Conservation (phyloP, 2,888 invertebrate genomes). For the Gonocerus acuteangulatus region DNA sequence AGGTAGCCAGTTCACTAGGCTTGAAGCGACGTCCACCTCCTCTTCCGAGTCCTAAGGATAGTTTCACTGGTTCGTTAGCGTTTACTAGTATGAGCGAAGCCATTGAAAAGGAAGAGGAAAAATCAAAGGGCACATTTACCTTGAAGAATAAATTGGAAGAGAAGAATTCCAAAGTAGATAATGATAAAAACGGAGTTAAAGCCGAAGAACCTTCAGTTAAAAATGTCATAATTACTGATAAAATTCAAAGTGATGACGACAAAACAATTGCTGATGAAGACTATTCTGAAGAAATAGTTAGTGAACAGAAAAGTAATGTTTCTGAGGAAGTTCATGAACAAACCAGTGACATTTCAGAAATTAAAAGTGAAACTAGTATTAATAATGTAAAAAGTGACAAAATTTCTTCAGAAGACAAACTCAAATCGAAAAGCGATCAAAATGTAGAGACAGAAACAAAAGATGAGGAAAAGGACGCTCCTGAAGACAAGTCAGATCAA, state of each 20-base stretch:
- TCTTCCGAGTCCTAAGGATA: constrained; percentile 19
- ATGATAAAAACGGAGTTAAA: neutral
- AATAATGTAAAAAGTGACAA: too few species aligned
- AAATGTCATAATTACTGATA: neutral
- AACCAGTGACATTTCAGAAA: neutral
- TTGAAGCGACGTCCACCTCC: neutral
- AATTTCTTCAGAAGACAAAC: too few species aligned
- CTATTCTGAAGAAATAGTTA: neutral
- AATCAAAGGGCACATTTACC: neutral
- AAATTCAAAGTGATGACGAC: neutral
- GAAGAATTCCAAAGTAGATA: neutral
- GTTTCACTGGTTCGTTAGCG: constrained; percentile 15
- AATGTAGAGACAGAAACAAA: neutral
- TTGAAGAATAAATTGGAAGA: neutral
- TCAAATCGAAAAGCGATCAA: too few species aligned
- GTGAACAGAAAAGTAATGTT: neutral
- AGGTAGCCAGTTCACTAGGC: constrained; percentile 16
- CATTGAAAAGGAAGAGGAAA: neutral
- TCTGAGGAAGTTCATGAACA: neutral
- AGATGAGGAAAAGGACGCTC: neutral
- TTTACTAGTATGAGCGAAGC: constrained; percentile 15
- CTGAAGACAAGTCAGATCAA: too few species aligned
- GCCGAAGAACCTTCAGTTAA: neutral
- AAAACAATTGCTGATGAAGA: neutral
- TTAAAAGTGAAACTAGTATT: too few species aligned